These are phyloP conservation scores for Acromyrmex heyeri DNA, from an alignment of 1,140 invertebrate genomes.

Conservation along the genomic window DNA sequence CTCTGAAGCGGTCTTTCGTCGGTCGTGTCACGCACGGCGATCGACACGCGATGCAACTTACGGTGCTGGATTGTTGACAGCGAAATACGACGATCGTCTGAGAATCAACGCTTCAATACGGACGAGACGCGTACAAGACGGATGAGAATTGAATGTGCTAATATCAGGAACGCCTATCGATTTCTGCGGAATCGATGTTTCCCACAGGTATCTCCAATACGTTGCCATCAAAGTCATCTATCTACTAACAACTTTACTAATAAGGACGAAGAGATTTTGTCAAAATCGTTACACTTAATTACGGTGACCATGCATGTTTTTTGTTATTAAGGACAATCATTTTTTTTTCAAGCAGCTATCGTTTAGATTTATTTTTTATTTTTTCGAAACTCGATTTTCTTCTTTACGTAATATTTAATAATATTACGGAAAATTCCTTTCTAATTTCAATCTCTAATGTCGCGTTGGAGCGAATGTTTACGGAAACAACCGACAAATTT, in stretches of 20 bases:
- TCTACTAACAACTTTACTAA: neutral
- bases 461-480: too few relatives aligned
- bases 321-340: too few relatives aligned
- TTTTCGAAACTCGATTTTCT: too few relatives aligned
- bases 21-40: constrained; percentile 55
- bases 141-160: neutral
- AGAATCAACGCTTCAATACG: neutral
- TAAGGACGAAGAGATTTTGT: neutral
- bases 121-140: constrained; percentile 6
- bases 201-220: neutral
- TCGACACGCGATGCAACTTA: constrained; percentile 49
- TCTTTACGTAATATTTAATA: too few relatives aligned
- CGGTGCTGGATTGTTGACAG: constrained; percentile 14
- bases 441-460: too few relatives aligned
- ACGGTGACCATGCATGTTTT: too few relatives aligned
- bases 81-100: neutral
- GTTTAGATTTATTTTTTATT: too few relatives aligned
- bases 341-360: too few relatives aligned
- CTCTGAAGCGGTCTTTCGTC: constrained; percentile 29
- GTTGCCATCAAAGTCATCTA: neutral
- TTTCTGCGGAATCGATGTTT: neutral
- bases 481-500: too few relatives aligned
- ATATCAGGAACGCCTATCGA: neutral
- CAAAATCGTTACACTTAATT: too few relatives aligned
- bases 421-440: too few relatives aligned